Conservation (phyloP, 2,113 vertebrate species). For the Herpetotheres cachinnans region DNA sequence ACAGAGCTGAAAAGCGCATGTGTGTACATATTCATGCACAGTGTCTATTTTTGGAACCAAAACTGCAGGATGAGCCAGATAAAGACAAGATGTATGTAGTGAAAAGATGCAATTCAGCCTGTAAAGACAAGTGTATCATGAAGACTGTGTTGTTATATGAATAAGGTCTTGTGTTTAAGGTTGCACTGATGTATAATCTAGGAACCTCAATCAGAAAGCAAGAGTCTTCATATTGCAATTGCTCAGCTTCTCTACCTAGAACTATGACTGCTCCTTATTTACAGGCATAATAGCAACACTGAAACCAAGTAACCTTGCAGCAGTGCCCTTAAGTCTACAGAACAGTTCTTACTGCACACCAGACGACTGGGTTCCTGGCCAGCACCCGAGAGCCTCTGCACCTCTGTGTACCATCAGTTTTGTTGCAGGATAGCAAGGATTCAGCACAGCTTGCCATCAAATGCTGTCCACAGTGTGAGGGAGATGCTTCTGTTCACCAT, state of each 20-base stretch:
- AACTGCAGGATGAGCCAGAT: not conserved
- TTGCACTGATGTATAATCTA: not conserved
- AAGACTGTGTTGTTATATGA: not conserved
- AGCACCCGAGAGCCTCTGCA: not conserved
- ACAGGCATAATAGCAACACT: not conserved
- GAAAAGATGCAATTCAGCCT: not conserved
- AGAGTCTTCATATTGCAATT: accelerated
- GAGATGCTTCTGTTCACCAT: not conserved
- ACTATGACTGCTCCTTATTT: not conserved
- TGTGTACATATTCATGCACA: not conserved
- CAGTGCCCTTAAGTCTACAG: not conserved
- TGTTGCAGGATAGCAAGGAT: not conserved
- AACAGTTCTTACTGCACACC: not conserved
- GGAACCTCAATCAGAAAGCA: not conserved
- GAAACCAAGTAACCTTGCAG: not conserved
- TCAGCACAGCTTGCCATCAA: not conserved
- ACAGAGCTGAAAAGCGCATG: not conserved
- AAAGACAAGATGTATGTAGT: not conserved
- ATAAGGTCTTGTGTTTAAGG: not conserved
- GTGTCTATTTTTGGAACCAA: conserved; percentile 15
- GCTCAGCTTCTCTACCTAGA: not conserved
- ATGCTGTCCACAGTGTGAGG: not conserved
- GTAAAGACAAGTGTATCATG: not conserved
- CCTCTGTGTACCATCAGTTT: not conserved
- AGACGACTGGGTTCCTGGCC: not conserved